Conservation (phyloP, 2,888 invertebrate genomes). For the Netelia virgata region DNA sequence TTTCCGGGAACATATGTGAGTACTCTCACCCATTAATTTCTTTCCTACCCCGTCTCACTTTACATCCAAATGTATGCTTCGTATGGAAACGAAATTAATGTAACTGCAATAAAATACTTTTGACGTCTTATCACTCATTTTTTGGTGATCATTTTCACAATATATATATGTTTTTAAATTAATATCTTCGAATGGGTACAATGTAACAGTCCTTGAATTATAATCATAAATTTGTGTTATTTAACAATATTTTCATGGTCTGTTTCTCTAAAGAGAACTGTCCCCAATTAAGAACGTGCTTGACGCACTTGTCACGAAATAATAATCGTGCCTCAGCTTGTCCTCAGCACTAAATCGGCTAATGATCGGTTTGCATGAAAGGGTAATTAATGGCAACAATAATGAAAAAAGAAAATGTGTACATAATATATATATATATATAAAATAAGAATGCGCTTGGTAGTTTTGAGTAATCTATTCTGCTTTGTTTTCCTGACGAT, state of each 20-base stretch:
- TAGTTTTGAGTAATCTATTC: slow-evolving; percentile 14
- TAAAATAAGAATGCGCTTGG: neutral
- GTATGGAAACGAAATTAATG: slow-evolving; percentile 6
- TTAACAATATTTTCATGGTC: no score
- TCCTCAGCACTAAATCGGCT: neutral
- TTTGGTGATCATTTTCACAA: no score
- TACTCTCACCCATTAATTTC: slow-evolving; percentile 81
- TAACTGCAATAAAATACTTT: no score
- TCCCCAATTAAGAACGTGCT: no score
- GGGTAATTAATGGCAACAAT: slow-evolving; percentile 7
- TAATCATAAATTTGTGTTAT: no score
- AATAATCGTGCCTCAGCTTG: slow-evolving; percentile 26
- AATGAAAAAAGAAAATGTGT: slow-evolving; percentile 7
- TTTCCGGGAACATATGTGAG: slow-evolving; percentile 85
- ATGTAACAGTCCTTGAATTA: slow-evolving; percentile 1
- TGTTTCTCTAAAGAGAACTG: no score
- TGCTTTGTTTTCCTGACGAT: slow-evolving; percentile 33
- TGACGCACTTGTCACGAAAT: neutral
- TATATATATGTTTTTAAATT: no score
- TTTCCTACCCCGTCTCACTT: slow-evolving; percentile 15
- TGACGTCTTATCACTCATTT: no score
- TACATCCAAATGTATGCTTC: slow-evolving; percentile 4
- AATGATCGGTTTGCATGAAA: slow-evolving; percentile 24
- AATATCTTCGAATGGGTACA: neutral
- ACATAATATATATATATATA: neutral